phyloP scores from a whole-genome alignment of 35 echinoderm and acorn worm species.

The Hemicentrotus pulcherrimus region DNA sequence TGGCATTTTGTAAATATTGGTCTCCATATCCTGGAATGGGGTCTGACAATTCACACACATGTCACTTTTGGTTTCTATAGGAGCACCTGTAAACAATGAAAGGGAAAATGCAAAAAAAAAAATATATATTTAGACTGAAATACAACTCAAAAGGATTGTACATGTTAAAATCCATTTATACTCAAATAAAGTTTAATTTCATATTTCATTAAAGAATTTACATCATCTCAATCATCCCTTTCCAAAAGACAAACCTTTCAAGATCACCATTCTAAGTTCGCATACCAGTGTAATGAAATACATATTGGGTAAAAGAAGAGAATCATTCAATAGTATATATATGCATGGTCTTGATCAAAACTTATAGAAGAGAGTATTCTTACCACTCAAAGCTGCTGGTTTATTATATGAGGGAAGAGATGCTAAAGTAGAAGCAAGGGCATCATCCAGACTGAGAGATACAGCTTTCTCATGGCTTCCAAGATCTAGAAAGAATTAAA shows the following conservation, averaged over 20 bases:
- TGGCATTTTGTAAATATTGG: slow-evolving; percentile 27
- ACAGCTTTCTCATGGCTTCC: slow-evolving; percentile 54
- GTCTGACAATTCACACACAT: background rate
- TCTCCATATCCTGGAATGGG: background rate
- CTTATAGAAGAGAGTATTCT: background rate
- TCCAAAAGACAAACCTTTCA: too few species aligned
- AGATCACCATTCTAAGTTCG: too few species aligned
- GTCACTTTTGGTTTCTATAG: background rate
- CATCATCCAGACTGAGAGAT: slow-evolving; percentile 55
- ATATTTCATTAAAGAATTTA: too few species aligned
- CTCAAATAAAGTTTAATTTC: too few species aligned
- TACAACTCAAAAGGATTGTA: too few species aligned
- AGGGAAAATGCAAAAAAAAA: background rate
- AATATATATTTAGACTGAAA: too few species aligned
- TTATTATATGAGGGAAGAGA: slow-evolving; percentile 27
- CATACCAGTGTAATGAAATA: too few species aligned
- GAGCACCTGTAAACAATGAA: background rate
- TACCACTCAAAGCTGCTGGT: background rate
- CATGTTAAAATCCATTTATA: too few species aligned
- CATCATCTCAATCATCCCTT: too few species aligned
- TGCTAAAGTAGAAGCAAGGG: slow-evolving; percentile 28
- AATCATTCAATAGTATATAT: too few species aligned
- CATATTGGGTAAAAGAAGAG: too few species aligned
- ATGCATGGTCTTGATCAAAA: too few species aligned
- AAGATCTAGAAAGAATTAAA: background rate